phyloP scores from a whole-genome alignment of 2,113 vertebrate genomes.

The Macrotus californicus region DNA sequence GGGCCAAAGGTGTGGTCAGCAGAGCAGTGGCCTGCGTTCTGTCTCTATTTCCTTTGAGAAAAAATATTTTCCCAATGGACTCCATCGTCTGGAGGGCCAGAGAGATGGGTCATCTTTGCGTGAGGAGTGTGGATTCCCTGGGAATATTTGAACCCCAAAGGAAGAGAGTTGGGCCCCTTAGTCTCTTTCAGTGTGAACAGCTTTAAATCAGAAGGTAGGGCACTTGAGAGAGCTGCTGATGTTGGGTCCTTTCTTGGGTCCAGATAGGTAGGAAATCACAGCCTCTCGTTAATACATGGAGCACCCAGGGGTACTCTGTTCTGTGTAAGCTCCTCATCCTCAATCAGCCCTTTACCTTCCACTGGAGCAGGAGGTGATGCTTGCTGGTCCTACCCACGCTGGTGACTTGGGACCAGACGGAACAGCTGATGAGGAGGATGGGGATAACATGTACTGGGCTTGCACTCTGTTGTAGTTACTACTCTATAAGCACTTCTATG shows the following conservation, averaged over 20 bases:
- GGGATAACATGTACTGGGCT: fast-evolving
- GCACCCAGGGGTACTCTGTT: background rate
- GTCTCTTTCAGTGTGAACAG: background rate
- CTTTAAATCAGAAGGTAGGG: background rate
- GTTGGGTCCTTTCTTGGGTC: background rate
- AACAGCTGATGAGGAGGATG: background rate
- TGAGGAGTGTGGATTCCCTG: background rate
- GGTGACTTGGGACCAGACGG: background rate
- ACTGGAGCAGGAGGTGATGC: background rate
- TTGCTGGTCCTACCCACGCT: background rate
- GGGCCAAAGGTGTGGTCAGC: background rate
- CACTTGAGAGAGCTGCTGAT: background rate
- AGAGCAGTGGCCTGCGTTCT: background rate
- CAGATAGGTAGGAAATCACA: background rate
- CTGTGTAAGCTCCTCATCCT: too few species aligned
- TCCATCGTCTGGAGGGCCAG: background rate
- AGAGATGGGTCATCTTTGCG: background rate
- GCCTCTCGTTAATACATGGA: background rate
- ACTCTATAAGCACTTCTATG: background rate
- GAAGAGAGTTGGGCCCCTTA: background rate
- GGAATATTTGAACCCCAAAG: background rate
- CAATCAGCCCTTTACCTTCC: background rate
- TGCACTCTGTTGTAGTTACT: background rate
- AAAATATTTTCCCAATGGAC: background rate
- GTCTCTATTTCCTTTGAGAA: background rate